Percentiles rank a stretch among this genome's conserved stretches.
Conservation (phyloP, 2,888 invertebrate species). For the Apotomis turbidana region DNA sequence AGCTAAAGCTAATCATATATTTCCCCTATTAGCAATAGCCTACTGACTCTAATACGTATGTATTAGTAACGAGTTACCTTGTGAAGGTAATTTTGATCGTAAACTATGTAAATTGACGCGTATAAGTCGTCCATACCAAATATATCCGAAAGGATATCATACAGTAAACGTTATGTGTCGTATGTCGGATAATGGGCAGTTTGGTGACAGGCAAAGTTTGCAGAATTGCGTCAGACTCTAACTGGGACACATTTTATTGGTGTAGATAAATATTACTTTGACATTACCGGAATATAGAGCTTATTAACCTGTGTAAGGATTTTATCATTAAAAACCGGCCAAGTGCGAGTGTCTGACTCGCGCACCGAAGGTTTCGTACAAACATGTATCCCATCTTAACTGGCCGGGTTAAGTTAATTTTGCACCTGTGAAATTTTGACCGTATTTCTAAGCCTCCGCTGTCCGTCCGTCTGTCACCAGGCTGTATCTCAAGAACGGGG, state of each 20-base stretch:
- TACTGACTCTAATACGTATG: not conserved
- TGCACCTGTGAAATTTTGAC: no score
- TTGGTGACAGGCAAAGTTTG: slow-evolving; percentile 3
- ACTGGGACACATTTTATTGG: not conserved
- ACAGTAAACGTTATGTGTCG: not conserved
- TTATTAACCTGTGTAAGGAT: no score
- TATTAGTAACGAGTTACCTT: slow-evolving; percentile 14
- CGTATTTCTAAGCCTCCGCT: no score
- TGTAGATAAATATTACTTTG: not conserved
- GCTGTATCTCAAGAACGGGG: no score
- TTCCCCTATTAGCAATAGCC: not conserved
- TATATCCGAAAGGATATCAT: not conserved
- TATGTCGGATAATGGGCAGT: not conserved
- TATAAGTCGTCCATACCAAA: slow-evolving; percentile 2
- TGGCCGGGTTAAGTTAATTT: no score
- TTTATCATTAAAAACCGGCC: no score
- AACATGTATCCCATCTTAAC: no score
- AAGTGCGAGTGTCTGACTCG: no score
- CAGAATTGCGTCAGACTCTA: slow-evolving; percentile 16
- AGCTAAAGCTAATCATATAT: no score
- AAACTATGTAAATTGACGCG: slow-evolving; percentile 38
- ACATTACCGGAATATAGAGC: no score
- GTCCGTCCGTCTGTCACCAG: no score
- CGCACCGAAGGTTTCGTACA: no score
- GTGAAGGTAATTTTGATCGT: slow-evolving; percentile 15